Conservation (phyloP, 2,888 invertebrate species). For the Dynastes maya region DNA sequence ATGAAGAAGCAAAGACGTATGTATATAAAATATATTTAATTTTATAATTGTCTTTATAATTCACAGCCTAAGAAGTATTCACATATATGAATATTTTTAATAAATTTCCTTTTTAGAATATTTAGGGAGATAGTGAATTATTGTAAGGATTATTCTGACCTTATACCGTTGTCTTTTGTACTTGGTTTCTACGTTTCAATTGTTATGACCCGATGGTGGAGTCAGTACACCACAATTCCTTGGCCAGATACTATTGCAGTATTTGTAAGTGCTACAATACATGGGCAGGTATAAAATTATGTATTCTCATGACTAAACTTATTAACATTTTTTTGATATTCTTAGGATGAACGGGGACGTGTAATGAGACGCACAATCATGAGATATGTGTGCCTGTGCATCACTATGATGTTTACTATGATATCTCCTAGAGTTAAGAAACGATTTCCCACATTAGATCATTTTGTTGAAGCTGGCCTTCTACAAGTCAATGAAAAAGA, state of each 20-base stretch:
- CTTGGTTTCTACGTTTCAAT: constrained; percentile 95
- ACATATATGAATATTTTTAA: constrained; percentile 4
- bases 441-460: constrained; percentile 87
- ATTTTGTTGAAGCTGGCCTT: constrained; percentile 89
- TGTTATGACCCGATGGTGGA: constrained; percentile 96
- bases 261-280: constrained; percentile 88
- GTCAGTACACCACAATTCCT: constrained; percentile 86
- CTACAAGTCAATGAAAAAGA: constrained; percentile 86
- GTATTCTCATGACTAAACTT: no score
- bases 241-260: constrained; percentile 91
- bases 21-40: constrained; percentile 56
- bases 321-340: background rate
- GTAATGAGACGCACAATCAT: constrained; percentile 88
- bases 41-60: no score
- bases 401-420: constrained; percentile 91
- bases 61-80: no score
- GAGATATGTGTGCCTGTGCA: constrained; percentile 87
- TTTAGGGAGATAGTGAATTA: constrained; percentile 89
- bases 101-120: constrained; percentile 72
- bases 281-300: constrained; percentile 77
- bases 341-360: constrained; percentile 84
- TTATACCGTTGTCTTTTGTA: constrained; percentile 94
- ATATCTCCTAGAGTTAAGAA: constrained; percentile 92
- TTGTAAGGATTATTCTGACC: constrained; percentile 88
- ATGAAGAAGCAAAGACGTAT: constrained; percentile 81